These are phyloP conservation scores for Zoanthus sansibaricus DNA, from an alignment of 92 coral and sea anemone species.

Conservation along the genomic window DNA sequence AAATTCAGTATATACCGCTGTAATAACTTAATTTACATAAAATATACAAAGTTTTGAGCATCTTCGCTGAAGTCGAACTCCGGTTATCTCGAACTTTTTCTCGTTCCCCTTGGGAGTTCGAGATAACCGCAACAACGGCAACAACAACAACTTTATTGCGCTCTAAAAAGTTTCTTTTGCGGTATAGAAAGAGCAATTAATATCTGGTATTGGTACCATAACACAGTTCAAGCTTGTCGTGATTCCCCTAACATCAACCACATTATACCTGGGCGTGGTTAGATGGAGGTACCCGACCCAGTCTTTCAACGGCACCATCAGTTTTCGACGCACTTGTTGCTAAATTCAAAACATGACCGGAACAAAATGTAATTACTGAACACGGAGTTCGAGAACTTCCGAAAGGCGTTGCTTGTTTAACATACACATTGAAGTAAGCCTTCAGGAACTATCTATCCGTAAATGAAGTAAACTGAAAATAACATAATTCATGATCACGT, in stretches of 20 bases:
- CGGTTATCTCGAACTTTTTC: too few species aligned
- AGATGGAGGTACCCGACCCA: not conserved
- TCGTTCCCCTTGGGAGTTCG: too few species aligned
- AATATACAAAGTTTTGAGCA: too few species aligned
- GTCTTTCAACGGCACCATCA: not conserved
- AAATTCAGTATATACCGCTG: too few species aligned
- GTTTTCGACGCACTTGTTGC: not conserved
- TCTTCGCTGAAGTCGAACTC: too few species aligned
- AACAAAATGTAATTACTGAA: not conserved
- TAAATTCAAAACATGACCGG: constrained; percentile 9
- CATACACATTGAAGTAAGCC: not conserved
- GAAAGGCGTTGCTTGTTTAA: not conserved
- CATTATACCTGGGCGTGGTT: not conserved
- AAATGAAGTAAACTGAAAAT: not conserved
- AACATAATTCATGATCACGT: not conserved
- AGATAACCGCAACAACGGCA: too few species aligned
- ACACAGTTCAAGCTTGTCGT: too few species aligned
- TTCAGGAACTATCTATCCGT: not conserved
- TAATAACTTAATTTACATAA: too few species aligned
- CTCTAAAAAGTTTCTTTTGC: too few species aligned
- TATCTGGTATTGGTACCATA: too few species aligned
- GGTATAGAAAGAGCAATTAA: too few species aligned
- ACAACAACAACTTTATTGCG: too few species aligned
- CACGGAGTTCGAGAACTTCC: not conserved
- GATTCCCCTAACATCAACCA: not conserved